Evolutionary conservation across 2,113 vertebrate genomes (phyloP), one percentile per base, ranked within the genome.

Genomic region (Serilophus lunatus): DNA sequence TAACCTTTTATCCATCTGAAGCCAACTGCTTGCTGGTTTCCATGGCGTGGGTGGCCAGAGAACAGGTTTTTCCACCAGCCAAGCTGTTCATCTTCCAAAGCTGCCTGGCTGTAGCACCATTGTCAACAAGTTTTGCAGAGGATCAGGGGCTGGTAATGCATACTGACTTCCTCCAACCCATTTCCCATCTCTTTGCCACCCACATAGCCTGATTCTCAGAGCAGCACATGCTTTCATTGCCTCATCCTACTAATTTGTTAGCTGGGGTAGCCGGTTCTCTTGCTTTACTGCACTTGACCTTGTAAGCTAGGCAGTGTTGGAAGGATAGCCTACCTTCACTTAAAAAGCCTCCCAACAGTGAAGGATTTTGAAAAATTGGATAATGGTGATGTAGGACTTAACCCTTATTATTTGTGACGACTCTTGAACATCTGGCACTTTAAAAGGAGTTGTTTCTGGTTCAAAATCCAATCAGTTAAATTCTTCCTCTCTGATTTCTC

Each of bases 111-210:
- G 25, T 56, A 72, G 65, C 44, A 92, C 76, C 74, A 87, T 88
- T 96, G 93, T 96, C 94, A 93, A 82, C 88, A 96, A 96, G 84
- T 88, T 96, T 93, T 92, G 88, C 76, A 86, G 92, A 84, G 92
- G 96, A 95, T 91, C 69, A 94, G 75, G 79, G 93, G 74, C 93
- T 95, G 86, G 72, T 92, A 90, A 82, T 74, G 66, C 84, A 61
- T 86, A 42, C 31, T 2, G 36, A 90, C 65, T 89, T 91, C 75
- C 88, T 95, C 82, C 94, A 96, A 88, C 76, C 91, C 49, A 71
- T 93, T 97, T 94, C 92, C 94, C 91, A 76, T 79, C 92, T 95
- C 88, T 82, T 82, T 75, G 53, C 93, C 92, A 86, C 97, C 96
- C 92, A 93, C 96, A 36, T 5, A 29, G 77, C 84, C 63, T 45